Evolutionary conservation across 1,140 invertebrate genomes (phyloP), one percentile per base, ranked within the genome.

Genomic region (Zelostemma sp.): DNA sequence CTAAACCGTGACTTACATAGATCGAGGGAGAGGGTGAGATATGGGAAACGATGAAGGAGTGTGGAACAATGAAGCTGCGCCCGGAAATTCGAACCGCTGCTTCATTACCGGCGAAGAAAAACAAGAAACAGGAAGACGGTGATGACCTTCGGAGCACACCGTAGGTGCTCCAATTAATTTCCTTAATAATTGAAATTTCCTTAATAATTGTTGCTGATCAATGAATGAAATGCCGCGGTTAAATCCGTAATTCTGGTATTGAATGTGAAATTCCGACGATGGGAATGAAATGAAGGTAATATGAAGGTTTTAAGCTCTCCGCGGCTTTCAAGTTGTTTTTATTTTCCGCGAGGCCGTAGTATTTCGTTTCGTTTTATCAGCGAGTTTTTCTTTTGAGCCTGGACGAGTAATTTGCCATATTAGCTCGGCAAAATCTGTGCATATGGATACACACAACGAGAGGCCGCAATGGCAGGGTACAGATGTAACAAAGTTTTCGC

Each of bases 351-450:
- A 25, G 21, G 8, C 21, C 21, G 8, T 25, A 25, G 21, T 48
- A 66, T 46, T 59, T 54, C 49, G 40, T 51, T 38, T 51, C 45
- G 55, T 67, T 61, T 57, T 68, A 62, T 53, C 56, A 68, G 18
- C 25, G 31, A 50, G 53, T 55, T 46, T 14, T 61, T 50, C 48
- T 66, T 57, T 49, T 43, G 25, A 65, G 45, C 54, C 47, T 54
- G 19, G 50, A 46, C 56, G 62, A 61, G 62, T 63, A 71, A 70
- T 69, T 58, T 58, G 60, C 56, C 50, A 54, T 65, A 68, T 66
- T 72, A 65, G 68, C 62, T 69, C 49, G 46, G 54, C 64, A 73
- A 66, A 72, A 72, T 73, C 67, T 65, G 60, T 70, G 35, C 74
- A 73, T 66, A 68, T 49, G 59, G 59, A 59, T 53, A 53, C 25